A percentile compares a stretch with the other conserved stretches of the same genome.
Evolutionary conservation across 2,888 invertebrate species (phyloP).

Genomic region (Aplocera efformata): DNA sequence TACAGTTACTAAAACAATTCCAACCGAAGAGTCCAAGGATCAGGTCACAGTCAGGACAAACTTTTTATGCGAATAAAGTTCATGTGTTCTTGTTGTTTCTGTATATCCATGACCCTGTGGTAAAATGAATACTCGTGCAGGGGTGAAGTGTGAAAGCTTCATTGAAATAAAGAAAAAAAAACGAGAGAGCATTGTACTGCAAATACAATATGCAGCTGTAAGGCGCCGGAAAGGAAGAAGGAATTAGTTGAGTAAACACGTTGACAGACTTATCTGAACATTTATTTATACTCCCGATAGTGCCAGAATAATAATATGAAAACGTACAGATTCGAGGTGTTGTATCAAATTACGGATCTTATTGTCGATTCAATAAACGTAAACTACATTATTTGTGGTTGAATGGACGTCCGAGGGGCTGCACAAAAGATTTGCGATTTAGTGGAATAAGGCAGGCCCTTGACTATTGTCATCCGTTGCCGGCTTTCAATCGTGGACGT

Average conservation of each 20-base stretch:
- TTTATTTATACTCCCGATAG: slow-evolving; percentile 49
- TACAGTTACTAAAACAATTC: too few relatives aligned
- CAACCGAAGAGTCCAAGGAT: too few relatives aligned
- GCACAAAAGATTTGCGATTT: slow-evolving; percentile 44
- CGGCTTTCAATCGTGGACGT: slow-evolving; percentile 29
- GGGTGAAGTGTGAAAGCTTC: too few relatives aligned
- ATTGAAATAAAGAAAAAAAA: slow-evolving; percentile 13
- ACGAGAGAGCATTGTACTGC: slow-evolving; percentile 17
- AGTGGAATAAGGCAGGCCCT: slow-evolving; percentile 42
- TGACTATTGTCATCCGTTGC: slow-evolving; percentile 45
- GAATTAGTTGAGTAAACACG: slow-evolving; percentile 43
- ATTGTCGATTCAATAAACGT: slow-evolving; percentile 18
- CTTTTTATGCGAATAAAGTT: too few relatives aligned
- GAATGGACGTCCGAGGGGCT: slow-evolving; percentile 26
- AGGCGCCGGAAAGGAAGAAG: slow-evolving; percentile 39
- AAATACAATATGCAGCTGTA: slow-evolving; percentile 25
- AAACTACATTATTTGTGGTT: slow-evolving; percentile 26
- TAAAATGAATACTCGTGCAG: too few relatives aligned
- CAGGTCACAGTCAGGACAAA: too few relatives aligned
- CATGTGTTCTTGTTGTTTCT: too few relatives aligned
- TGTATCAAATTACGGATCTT: slow-evolving; percentile 22
- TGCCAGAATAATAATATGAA: slow-evolving; percentile 31
- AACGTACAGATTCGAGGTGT: slow-evolving; percentile 27
- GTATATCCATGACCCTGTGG: too few relatives aligned
- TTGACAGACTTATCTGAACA: slow-evolving; percentile 42